Conservation (phyloP, 2,113 vertebrate species). For the Prochilodus magdalenae region DNA sequence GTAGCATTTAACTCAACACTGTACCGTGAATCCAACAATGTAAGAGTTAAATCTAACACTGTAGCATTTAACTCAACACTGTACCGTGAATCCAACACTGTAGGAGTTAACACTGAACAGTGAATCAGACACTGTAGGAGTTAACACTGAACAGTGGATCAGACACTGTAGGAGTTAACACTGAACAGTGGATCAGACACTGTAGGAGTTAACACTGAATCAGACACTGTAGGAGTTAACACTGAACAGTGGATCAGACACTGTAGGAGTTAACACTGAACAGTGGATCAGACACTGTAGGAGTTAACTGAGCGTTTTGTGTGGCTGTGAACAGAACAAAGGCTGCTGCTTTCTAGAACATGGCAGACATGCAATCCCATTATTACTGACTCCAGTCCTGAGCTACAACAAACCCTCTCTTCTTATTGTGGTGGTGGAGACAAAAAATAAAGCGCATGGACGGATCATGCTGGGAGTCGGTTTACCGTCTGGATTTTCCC, state of each 20-base stretch:
- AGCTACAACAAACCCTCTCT: background rate
- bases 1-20: too few species aligned
- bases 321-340: slow-evolving; percentile 4
- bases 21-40: background rate
- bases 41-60: background rate
- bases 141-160: too few species aligned
- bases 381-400: slow-evolving; percentile 13
- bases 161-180: too few species aligned
- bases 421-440: slow-evolving; percentile 37
- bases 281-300: too few species aligned
- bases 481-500: slow-evolving; percentile 41
- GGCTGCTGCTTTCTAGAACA: background rate
- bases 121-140: background rate
- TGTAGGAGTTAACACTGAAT: too few species aligned
- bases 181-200: too few species aligned
- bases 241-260: background rate
- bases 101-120: background rate
- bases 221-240: background rate
- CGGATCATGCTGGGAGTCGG: slow-evolving; percentile 28
- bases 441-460: slow-evolving; percentile 1
- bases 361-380: background rate
- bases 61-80: too few species aligned
- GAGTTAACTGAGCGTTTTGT: background rate
- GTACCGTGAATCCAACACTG: background rate
- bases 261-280: background rate